Evolutionary conservation across 2,113 vertebrate genomes (phyloP).

Genomic region (Setophaga petechia): DNA sequence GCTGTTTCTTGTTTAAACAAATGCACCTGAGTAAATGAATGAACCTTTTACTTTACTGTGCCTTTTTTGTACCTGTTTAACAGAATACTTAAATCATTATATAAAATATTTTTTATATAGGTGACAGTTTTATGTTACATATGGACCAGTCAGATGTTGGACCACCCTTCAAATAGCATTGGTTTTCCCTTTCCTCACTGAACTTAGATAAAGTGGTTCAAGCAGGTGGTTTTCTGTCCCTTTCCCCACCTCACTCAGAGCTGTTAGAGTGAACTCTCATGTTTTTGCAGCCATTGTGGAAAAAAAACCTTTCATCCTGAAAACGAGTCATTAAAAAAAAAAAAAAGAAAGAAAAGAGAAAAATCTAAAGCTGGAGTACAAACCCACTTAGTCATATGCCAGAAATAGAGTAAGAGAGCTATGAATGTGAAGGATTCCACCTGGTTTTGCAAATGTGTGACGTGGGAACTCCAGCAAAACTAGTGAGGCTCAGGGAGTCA

Average conservation of each 20-base stretch:
- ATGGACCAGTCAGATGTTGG: neutral
- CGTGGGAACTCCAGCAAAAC: neutral
- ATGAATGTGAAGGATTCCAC: neutral
- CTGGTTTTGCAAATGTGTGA: slow-evolving; percentile 25
- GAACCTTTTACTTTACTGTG: slow-evolving; percentile 35
- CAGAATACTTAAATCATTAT: slow-evolving; percentile 58
- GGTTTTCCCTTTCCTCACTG: slow-evolving; percentile 23
- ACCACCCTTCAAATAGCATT: slow-evolving; percentile 48
- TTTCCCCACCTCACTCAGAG: slow-evolving; percentile 3
- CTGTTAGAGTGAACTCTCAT: neutral
- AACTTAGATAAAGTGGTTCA: slow-evolving; percentile 16
- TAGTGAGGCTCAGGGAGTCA: neutral
- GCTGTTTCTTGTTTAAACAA: slow-evolving; percentile 50
- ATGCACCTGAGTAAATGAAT: slow-evolving; percentile 57
- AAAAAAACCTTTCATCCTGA: slow-evolving; percentile 8
- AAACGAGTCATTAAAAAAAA: neutral
- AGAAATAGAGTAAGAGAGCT: neutral
- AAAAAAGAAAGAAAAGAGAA: neutral
- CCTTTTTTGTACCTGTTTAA: slow-evolving; percentile 50
- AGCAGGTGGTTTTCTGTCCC: slow-evolving; percentile 32
- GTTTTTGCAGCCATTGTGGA: slow-evolving; percentile 35
- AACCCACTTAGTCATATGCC: neutral
- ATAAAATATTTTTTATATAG: slow-evolving; percentile 52
- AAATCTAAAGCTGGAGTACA: neutral
- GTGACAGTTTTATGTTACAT: slow-evolving; percentile 33